phyloP scores from a whole-genome alignment of 2,888 invertebrate species.

The Drosophila diplacantha region DNA sequence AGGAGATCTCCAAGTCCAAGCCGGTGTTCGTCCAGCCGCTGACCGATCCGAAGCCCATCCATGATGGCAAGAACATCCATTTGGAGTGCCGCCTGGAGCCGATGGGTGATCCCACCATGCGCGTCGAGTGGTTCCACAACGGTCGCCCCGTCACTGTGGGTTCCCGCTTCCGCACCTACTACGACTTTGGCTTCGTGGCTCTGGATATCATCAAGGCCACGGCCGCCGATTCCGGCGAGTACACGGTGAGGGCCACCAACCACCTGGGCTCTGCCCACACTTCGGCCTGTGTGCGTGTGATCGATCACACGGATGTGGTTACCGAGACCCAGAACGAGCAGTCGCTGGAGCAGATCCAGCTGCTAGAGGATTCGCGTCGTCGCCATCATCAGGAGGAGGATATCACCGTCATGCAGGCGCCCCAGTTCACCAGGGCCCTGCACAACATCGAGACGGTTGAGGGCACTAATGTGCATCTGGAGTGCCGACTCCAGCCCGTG shows the following conservation, averaged over 20 bases:
- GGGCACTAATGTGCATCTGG: constrained; percentile 93
- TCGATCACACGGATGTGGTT: constrained; percentile 88
- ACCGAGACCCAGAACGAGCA: constrained; percentile 95
- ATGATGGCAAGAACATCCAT: constrained; percentile 93
- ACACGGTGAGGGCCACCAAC: constrained; percentile 95
- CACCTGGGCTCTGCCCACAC: constrained; percentile 95
- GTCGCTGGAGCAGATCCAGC: constrained; percentile 93
- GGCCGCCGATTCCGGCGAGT: constrained; percentile 96
- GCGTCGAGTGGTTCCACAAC: constrained; percentile 97
- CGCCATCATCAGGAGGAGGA: constrained; percentile 87
- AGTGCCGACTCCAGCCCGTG: constrained; percentile 93
- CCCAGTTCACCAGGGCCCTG: constrained; percentile 90
- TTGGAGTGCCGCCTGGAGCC: constrained; percentile 94
- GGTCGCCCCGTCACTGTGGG: constrained; percentile 92
- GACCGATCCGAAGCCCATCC: constrained; percentile 89
- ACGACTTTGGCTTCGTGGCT: constrained; percentile 98
- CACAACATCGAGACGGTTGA: constrained; percentile 94
- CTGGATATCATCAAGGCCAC: constrained; percentile 96
- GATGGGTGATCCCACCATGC: constrained; percentile 97
- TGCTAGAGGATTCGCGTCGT: constrained; percentile 89
- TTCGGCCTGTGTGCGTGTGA: constrained; percentile 91
- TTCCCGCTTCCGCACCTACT: constrained; percentile 94
- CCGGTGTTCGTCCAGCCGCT: constrained; percentile 95
- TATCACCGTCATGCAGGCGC: constrained; percentile 89
- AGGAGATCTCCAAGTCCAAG: constrained; percentile 95